Base-by-base conservation (phyloP, 2,888 invertebrate species). In the Pterostichus madidus region DNA sequence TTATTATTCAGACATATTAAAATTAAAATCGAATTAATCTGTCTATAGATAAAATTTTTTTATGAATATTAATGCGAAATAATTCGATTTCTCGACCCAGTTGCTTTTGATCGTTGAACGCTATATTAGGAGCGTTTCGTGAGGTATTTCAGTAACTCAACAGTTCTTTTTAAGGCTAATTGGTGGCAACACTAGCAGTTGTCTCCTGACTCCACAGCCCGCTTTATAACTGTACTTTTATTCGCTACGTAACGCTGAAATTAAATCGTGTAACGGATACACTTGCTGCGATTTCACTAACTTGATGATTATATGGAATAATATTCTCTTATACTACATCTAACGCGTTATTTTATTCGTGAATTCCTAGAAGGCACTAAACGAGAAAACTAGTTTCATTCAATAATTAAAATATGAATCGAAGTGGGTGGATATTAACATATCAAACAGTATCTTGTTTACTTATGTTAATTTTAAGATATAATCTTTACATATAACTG, bases 91-190 rank as follows among this genome's bases (percentile, higher is more conserved):
- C 56, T 56, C 56, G 56, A 56, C 56, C 56, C 10, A 56, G 56
- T 17, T 56, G 17, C 11, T 56, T 56, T 17, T 56, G 56, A 56
- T 49, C 49, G 49, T 8, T 39, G 8, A 6, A 5, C 39, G 39
- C 39, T 39, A 39, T 39, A 39, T 39, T 39, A 39, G 39, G 39
- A 39, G 8, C 39, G 39, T 39, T 39, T 49, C n/a, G 49, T 49
- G 49, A 64, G 6, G 24, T 64, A 64, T 32, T 73, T 73, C 15
- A 5, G 17, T 68, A 39, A 39, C 5, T 17, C 44, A 24, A 24
- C 11, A 52, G 75, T 52, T 75, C 5, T 49, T 75, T 75, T 73
- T 75, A 75, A 75, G 75, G 75, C 75, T 75, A 75, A 75, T 75
- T 75, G 75, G 52, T 24, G 13, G 49, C 75, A 75, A 75, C 39